Base-by-base conservation (phyloP, 2,797 vertebrate species). In the Premnoplex brunnescens region DNA sequence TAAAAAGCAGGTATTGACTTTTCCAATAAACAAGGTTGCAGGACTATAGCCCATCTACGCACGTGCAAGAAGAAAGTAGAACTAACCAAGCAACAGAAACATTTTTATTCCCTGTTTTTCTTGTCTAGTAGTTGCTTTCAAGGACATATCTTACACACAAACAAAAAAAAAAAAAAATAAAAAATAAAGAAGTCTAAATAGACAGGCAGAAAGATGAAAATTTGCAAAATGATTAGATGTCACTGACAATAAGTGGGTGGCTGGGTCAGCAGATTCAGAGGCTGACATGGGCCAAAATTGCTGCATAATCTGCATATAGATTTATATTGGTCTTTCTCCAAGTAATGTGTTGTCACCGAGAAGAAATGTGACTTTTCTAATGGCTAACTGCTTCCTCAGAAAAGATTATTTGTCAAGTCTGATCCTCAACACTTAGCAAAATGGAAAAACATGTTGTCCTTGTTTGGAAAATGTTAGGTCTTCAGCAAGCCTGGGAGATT, bases 121-220 rank as follows among this genome's bases (percentile, higher is more conserved):
- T 27, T 48, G 49, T 55, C 64, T 96, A 85, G n/a, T n/a, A 58
- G 32, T 44, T 91, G 62, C 32, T 73, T 95, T 96, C 87, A 91
- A 97, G 95, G 83, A 72, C 84, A 87, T 18, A 85, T 66, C 88
- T 80, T 85, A 72, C 23, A n/a, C n/a, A n/a, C n/a, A n/a, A n/a
- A n/a, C 82, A 64, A 48, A 62, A 21, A 22, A 26, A 48, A 26
- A 54, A 39, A 36, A 58, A 27, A 55, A 62, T 46, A 64, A 67
- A 68, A 51, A 62, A 62, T 17, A 22, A 26, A 48, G 34, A 54
- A 30, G 24, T 41, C 14, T 46, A 48, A 93, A 74, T 18, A 60
- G 74, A 9, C 68, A 68, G 39, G 6, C 69, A 66, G 60, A 92
- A 93, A 91, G 52, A 21, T 4, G 1, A 34, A 91, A 48, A 91